Evolutionary conservation across 2,113 vertebrate genomes (phyloP).

Genomic region (Hippocampus zosterae): DNA sequence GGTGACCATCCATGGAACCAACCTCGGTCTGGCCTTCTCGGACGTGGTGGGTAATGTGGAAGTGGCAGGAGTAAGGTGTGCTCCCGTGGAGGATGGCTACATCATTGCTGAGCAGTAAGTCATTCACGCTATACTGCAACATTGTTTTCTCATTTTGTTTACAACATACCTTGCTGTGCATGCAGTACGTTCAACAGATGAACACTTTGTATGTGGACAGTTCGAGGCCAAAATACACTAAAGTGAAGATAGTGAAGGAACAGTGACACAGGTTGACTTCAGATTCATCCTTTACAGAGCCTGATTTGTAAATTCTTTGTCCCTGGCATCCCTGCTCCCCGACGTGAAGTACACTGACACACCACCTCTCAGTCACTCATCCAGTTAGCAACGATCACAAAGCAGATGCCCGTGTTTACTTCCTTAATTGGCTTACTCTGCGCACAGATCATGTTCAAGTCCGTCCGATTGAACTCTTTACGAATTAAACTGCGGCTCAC

Average conservation of each 20-base stretch:
- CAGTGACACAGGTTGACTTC: neutral
- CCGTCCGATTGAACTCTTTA: conserved; percentile 51
- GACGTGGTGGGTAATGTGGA: conserved; percentile 90
- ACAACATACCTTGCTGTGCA: neutral
- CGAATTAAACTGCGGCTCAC: conserved; percentile 52
- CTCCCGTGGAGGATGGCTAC: conserved; percentile 86
- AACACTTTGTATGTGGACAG: neutral
- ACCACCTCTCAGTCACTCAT: conserved; percentile 20
- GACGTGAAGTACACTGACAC: conserved; percentile 34
- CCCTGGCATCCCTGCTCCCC: conserved; percentile 17
- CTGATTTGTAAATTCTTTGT: conserved; percentile 15
- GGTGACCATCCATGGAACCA: conserved; percentile 91
- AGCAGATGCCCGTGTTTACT: conserved; percentile 70
- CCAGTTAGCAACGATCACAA: conserved; percentile 40
- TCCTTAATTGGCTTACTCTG: conserved; percentile 60
- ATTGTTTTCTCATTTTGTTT: neutral
- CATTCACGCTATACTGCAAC: neutral
- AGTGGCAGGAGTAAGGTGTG: conserved; percentile 89
- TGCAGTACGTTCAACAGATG: neutral
- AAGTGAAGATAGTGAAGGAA: too few species aligned
- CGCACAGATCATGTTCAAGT: conserved; percentile 49
- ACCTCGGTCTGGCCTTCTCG: conserved; percentile 90
- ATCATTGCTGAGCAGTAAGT: conserved; percentile 95
- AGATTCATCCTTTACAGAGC: neutral
- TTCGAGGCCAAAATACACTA: neutral